Percentiles rank a stretch among this genome's conserved stretches.
Conservation (phyloP, 2,113 vertebrate genomes). For the Barnardius zonarius region DNA sequence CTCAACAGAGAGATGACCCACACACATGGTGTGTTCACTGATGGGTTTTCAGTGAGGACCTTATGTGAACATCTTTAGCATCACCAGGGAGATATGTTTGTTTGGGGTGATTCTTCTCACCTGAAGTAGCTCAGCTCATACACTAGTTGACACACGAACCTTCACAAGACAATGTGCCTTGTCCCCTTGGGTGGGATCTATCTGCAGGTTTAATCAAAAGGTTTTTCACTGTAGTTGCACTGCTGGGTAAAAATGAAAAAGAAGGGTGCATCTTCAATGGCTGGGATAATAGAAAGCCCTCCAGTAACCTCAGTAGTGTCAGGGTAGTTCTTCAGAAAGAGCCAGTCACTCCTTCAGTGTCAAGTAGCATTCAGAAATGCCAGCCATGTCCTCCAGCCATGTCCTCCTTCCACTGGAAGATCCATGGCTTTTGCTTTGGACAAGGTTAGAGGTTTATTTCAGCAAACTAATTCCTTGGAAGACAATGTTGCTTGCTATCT, state of each 20-base stretch:
- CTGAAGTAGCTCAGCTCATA: neutral
- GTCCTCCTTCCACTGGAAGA: neutral
- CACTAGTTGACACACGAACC: neutral
- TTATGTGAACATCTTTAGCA: neutral
- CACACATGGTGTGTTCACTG: neutral
- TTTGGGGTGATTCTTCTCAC: neutral
- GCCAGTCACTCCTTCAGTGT: neutral
- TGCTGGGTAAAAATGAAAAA: neutral
- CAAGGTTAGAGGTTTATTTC: neutral
- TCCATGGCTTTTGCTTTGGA: neutral
- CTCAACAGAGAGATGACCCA: neutral
- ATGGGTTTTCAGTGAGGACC: neutral
- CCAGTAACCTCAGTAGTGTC: neutral
- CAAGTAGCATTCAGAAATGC: neutral
- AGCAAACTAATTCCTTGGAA: neutral
- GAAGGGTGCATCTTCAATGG: neutral
- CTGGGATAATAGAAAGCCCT: neutral
- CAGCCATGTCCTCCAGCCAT: neutral
- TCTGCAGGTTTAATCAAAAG: neutral
- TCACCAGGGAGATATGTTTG: neutral
- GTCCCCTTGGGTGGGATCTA: neutral
- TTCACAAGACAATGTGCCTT: neutral
- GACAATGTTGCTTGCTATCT: neutral
- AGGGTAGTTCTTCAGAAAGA: neutral
- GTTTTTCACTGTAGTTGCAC: neutral